Evolutionary conservation across 2,113 vertebrate species (phyloP), one percentile per base, ranked within the genome.

Genomic region (Leuciscus idus): DNA sequence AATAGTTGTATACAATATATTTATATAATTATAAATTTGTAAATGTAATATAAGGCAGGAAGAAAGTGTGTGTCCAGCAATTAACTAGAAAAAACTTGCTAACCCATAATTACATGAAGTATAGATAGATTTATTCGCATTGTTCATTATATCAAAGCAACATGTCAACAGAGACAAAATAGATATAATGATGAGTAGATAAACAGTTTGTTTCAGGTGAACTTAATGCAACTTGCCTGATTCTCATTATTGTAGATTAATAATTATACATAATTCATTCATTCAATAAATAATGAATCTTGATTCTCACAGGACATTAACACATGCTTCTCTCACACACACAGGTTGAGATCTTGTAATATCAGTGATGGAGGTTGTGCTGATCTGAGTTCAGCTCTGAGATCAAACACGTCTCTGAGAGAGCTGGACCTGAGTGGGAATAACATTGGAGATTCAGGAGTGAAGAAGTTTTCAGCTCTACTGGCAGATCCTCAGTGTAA

Each of bases 371-470:
- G 26, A 6, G 52, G 52, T 6, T 19, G 5, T 55, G 9, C 4
- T 15, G 11, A 1, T 64, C 61, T 64, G 26, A 64, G 61, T 64
- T 28, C 61, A 64, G 12, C 61, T 64, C 61, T 64, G 26, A 28
- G 11, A 28, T 26, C 6, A 6, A 39, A 5, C 36, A 5, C 0
- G 36, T 57, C 55, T 57, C 55, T 57, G 55, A 61, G 57, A 59
- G 59, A n/a, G 3, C 59, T 61, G 59, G 59, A 61, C 59, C 59
- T 61, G 9, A n/a, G 59, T 61, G 2, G 4, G 6, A 61, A 61
- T 26, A 0, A 0, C 3, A 0, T 61, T 11, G 1, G 2, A 11
- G 0, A 61, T 4, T 26, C 21, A 26, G 59, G 23, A 61, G 2
- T n/a, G 10, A 4, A 57, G 7, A 2, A 7, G 0, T 6, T 68